Conservation (phyloP, 53 echinoderm and acorn worm genomes). For the Holothuria scabra region DNA sequence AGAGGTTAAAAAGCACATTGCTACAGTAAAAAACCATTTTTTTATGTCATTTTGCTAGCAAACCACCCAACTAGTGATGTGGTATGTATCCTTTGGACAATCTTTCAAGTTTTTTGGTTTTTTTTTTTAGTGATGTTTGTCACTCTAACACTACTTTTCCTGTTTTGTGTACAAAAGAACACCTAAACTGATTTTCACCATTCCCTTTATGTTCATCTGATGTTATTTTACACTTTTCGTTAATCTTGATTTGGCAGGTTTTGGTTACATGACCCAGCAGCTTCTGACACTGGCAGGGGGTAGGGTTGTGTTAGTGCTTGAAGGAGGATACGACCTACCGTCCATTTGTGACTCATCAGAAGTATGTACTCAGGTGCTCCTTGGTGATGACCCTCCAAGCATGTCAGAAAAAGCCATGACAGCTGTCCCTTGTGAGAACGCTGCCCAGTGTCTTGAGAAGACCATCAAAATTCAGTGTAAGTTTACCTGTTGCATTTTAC, state of each 20-base stretch:
- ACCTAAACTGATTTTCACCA: not conserved
- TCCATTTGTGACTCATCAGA: slow-evolving; percentile 97
- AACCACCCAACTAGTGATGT: no score
- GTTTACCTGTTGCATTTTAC: not conserved
- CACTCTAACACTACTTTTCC: no score
- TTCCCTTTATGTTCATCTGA: not conserved
- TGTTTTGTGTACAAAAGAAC: no score
- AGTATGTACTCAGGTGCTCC: slow-evolving; percentile 85
- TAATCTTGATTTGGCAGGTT: slow-evolving; percentile 58
- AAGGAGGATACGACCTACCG: slow-evolving; percentile 92
- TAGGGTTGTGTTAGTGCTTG: slow-evolving; percentile 90
- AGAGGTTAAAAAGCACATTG: no score
- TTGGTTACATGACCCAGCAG: slow-evolving; percentile 96
- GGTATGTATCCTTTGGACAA: no score
- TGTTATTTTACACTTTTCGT: not conserved
- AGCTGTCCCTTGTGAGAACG: slow-evolving; percentile 74
- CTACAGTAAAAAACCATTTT: no score
- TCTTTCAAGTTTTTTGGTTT: no score
- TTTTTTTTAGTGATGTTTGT: no score
- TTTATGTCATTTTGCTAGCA: no score
- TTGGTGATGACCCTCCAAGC: slow-evolving; percentile 80
- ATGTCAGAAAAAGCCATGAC: slow-evolving; percentile 71
- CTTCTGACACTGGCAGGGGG: slow-evolving; percentile 95
- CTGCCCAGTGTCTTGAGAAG: slow-evolving; percentile 79
- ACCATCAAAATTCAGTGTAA: slow-evolving; percentile 93